These are phyloP conservation scores for Galemys pyrenaicus DNA, from an alignment of 2,113 vertebrate genomes.

Conservation along the genomic window DNA sequence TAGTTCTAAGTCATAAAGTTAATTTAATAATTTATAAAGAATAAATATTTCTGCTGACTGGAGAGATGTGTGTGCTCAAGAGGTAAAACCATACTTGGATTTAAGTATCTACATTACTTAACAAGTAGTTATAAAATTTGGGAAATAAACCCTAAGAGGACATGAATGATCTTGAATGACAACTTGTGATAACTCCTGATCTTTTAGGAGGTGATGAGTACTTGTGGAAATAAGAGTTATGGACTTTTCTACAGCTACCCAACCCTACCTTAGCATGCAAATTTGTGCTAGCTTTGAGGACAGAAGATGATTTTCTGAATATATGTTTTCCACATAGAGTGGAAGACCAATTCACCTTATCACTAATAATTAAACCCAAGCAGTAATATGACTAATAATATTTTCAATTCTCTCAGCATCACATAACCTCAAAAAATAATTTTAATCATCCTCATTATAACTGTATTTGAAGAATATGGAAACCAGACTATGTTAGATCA, in stretches of 20 bases:
- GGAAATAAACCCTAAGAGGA: constrained; percentile 10
- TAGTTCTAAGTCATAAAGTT: constrained; percentile 69
- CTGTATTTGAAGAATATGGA: not conserved
- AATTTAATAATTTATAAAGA: constrained; percentile 75
- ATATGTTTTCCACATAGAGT: not conserved
- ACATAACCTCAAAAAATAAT: not conserved
- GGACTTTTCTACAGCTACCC: not conserved
- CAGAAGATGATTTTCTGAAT: not conserved
- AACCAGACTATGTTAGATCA: not conserved
- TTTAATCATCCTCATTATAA: not conserved
- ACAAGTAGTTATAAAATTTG: constrained; percentile 44
- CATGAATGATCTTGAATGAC: not conserved
- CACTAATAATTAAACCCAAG: not conserved
- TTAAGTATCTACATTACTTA: constrained; percentile 36
- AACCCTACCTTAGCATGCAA: not conserved
- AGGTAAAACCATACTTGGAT: constrained; percentile 50
- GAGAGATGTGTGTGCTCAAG: constrained; percentile 24
- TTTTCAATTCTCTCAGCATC: not conserved
- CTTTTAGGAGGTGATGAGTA: not conserved
- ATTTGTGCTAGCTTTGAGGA: not conserved
- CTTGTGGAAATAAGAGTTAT: not conserved
- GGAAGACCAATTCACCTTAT: not conserved
- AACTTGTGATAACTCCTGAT: not conserved
- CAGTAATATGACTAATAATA: not conserved
- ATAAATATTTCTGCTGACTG: constrained; percentile 71